Evolutionary conservation across 2,888 invertebrate species (phyloP).

Genomic region (Dicyrtoma fusca): DNA sequence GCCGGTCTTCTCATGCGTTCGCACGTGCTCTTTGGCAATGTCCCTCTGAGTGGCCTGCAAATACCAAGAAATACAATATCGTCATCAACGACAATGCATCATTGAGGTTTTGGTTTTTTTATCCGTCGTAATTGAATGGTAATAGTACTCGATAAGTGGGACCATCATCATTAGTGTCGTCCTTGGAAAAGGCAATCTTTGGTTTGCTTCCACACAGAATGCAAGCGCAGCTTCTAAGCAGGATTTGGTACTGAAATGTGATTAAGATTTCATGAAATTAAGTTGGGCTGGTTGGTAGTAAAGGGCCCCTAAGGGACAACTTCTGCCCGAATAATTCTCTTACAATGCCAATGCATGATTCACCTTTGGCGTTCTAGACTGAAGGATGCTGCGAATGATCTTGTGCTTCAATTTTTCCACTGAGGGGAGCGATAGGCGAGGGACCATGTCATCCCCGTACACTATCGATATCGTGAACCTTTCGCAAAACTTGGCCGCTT

Average conservation of each 20-base stretch:
- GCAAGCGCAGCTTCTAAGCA: constrained; percentile 35
- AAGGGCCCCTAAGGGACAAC: not conserved
- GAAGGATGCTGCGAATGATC: constrained; percentile 36
- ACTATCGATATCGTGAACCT: constrained; percentile 82
- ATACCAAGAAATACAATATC: not conserved
- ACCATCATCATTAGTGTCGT: not conserved
- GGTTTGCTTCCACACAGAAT: constrained; percentile 15
- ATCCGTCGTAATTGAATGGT: too few relatives aligned
- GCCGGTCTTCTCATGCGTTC: not conserved
- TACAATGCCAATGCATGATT: not conserved
- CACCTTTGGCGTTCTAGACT: constrained; percentile 43
- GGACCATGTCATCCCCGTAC: constrained; percentile 85
- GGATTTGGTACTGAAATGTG: constrained; percentile 34
- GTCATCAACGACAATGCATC: not conserved
- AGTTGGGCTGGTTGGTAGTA: not conserved
- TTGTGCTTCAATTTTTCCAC: constrained; percentile 40
- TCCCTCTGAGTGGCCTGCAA: too few relatives aligned
- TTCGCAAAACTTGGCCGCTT: constrained; percentile 74
- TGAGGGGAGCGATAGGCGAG: constrained; percentile 65
- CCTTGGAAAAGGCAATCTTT: constrained; percentile 21
- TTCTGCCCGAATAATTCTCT: not conserved
- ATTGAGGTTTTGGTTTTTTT: not conserved
- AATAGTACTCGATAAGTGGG: not conserved
- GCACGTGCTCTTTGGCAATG: too few relatives aligned
- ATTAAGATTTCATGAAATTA: not conserved